Conservation (phyloP, 2,888 invertebrate species). For the Mythimna impura region DNA sequence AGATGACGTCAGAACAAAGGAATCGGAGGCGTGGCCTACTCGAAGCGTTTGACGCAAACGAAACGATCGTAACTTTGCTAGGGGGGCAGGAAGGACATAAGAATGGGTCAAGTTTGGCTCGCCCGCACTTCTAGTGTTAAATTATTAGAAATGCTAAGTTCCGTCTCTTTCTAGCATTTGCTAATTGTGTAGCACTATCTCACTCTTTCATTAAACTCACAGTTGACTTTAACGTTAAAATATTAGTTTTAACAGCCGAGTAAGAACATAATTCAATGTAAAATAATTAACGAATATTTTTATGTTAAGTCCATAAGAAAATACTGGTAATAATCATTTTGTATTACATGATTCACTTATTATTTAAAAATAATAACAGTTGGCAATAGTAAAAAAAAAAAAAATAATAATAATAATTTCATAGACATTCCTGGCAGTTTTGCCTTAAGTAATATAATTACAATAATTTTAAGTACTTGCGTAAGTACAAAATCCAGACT, state of each 20-base stretch:
- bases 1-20: no score
- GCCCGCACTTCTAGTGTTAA: no score
- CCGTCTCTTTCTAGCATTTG: conserved; percentile 1
- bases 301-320: conserved; percentile 16
- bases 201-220: neutral
- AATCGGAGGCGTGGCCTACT: no score
- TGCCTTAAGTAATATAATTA: neutral
- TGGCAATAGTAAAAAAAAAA: neutral
- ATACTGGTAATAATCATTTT: conserved; percentile 37
- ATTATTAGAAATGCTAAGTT: no score
- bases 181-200: neutral
- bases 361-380: neutral
- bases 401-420: neutral
- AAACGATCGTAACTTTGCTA: no score
- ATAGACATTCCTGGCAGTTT: neutral
- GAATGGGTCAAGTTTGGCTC: no score
- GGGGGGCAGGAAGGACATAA: no score
- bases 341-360: conserved; percentile 36
- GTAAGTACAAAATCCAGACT: conserved; percentile 4
- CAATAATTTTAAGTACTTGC: conserved; percentile 1
- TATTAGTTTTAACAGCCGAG: neutral
- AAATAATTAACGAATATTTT: conserved; percentile 9
- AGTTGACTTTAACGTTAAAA: neutral
- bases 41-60: no score
- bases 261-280: neutral